Evolutionary conservation across 2,797 vertebrate genomes (phyloP).

Genomic region (Schizopygopsis malacanthus): DNA sequence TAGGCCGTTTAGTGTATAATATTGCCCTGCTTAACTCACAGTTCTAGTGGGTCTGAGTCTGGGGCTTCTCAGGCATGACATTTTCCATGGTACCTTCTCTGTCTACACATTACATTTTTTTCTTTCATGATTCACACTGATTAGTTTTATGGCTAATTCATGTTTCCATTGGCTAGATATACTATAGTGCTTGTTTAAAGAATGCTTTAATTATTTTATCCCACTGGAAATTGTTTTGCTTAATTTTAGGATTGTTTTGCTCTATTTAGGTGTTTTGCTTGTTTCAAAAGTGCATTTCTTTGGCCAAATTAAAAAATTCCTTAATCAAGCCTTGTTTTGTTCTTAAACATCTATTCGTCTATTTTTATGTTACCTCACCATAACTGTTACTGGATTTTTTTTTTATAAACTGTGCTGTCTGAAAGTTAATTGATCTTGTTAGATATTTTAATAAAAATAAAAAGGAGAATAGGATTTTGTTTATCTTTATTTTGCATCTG

Average conservation of each 20-base stretch:
- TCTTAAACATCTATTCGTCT: neutral
- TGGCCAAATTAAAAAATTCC: neutral
- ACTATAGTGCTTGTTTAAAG: neutral
- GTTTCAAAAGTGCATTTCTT: neutral
- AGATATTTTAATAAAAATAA: neutral
- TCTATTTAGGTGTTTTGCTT: neutral
- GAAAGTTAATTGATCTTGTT: neutral
- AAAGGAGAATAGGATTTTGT: conserved; percentile 17
- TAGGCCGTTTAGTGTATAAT: neutral
- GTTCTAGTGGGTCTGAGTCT: neutral
- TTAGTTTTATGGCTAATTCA: neutral
- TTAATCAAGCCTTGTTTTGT: neutral
- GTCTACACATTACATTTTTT: conserved; percentile 60
- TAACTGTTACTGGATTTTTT: too few relatives aligned
- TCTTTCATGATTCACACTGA: conserved; percentile 52
- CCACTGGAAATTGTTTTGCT: neutral
- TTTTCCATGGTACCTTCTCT: conserved; percentile 66
- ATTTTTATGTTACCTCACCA: neutral
- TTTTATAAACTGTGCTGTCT: too few relatives aligned
- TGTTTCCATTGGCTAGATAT: neutral
- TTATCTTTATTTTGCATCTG: conserved; percentile 42
- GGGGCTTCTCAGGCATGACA: neutral
- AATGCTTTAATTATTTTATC: neutral
- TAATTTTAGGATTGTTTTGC: neutral
- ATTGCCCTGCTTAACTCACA: neutral